Evolutionary conservation across 2,113 vertebrate species (phyloP), one percentile per base, ranked within the genome.

Genomic region (Lepisosteus osseus): DNA sequence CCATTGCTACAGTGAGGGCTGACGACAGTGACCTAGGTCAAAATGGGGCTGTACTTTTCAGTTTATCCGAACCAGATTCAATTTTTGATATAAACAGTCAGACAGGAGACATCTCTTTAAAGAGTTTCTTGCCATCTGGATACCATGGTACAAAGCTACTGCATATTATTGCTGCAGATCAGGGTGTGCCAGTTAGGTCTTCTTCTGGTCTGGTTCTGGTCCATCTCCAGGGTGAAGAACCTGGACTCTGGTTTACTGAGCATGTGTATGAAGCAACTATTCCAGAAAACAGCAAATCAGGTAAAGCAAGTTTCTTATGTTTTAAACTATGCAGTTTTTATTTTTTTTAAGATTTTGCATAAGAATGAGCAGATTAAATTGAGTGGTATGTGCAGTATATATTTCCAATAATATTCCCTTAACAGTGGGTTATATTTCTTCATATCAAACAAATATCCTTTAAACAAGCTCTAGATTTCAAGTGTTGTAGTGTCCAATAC

Each of bases 261-360:
- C 85, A 69, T 57, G 65, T 88, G 0, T 98, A 98, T 67, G 86
- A 94, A 74, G 84, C 84, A 15, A 80, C 74, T 0, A 67, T 97
- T 55, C 79, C 82, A 15, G 96, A 98, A 84, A 95, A 96, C 79
- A 94, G 90, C 78, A 84, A 83, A 79, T 79, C 89, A 76, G 95
- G 97, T 98, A 71, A 51, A 89, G 14, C 61, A 29, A 29, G 29
- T 29, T 29, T 29, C 29, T 29, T 29, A 29, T 29, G 29, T 29
- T 29, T 29, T 29, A 29, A 29, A 29, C 29, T 29, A 29, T 29
- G 0, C 17, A 29, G n/a, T 29, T 29, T 29, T 29, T 29, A 29
- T 1, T 29, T 29, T 29, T 29, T 29, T 29, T 29, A 29, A 1
- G 29, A 1, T 29, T 29, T 29, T 29, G 29, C 29, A 29, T 29